Base-by-base conservation (phyloP, 2,888 invertebrate genomes). In the Chymomyza amoena region DNA sequence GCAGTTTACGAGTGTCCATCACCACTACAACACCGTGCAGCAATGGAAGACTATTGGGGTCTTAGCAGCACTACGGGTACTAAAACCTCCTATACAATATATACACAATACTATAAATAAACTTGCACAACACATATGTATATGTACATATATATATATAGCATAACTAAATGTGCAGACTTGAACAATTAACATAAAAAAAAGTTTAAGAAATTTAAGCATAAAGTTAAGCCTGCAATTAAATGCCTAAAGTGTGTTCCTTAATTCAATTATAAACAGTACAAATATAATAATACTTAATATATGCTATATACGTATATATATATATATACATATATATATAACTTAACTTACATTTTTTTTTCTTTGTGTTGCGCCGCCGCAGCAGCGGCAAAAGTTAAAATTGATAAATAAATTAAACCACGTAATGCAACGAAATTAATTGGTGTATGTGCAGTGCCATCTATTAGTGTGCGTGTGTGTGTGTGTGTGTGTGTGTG, bases 21-120 rank as follows among this genome's bases (percentile, higher is more conserved):
- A 86, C 84, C 89, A 84, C 85, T 83, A 84, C 88, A 89, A 89
- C 85, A 89, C 86, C 89, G 89, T 89, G 83, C 88, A 85, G 88
- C 88, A 85, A 84, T 85, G 85, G 85, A 86, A 86, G 89, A 89
- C 88, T 86, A 91, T 90, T 91, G 91, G 91, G 91, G 91, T 87
- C 91, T 91, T 84, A 91, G 90, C 90, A 90, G 88, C 89, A 90
- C 89, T 88, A 90, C 89, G 89, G 91, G 91, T 91, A 91, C 84
- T 71, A 66, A 65, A 64, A 4, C 16, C 32, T 32, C 3, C 6
- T 69, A 28, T 9, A 69, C 45, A 6, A 32, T 20, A 73, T 51
- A 71, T 36, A 61, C 20, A 68, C 6, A 32, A 39, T 51, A 70
- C 60, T 62, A 61, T n/a, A 10, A 64, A 61, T 63, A 65, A 74